These are phyloP conservation scores for Rhagophthalmus giganteus DNA, from an alignment of 2,888 invertebrate species.

Conservation along the genomic window DNA sequence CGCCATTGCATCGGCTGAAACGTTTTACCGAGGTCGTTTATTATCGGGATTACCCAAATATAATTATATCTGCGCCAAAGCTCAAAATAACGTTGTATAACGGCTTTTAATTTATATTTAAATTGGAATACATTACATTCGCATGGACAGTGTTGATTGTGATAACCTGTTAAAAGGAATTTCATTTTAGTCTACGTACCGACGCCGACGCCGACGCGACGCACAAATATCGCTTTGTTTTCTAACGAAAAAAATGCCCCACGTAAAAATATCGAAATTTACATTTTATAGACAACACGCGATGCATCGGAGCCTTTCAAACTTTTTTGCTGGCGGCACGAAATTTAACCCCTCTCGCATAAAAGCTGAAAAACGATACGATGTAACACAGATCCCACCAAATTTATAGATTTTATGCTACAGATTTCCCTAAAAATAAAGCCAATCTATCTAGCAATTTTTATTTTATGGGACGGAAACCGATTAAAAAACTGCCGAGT, in stretches of 20 bases:
- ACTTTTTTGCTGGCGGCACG: constrained; percentile 43
- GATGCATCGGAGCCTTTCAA: constrained; percentile 40
- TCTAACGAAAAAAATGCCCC: constrained; percentile 7
- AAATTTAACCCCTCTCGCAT: constrained; percentile 44
- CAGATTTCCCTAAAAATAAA: constrained; percentile 39
- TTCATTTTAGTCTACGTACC: constrained; percentile 9
- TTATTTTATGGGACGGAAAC: constrained; percentile 40
- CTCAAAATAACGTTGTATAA: constrained; percentile 13
- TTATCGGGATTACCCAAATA: constrained; percentile 19
- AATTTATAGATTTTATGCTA: constrained; percentile 42
- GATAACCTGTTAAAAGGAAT: constrained; percentile 18
- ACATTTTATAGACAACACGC: constrained; percentile 28
- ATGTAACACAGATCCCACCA: constrained; percentile 37
- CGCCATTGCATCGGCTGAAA: constrained; percentile 11
- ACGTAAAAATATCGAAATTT: constrained; percentile 22
- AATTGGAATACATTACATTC: constrained; percentile 11
- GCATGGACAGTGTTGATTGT: constrained; percentile 13
- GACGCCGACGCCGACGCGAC: too few relatives aligned
- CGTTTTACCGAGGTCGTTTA: constrained; percentile 18
- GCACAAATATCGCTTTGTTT: constrained; percentile 6
- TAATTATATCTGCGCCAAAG: constrained; percentile 16
- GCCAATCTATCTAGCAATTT: constrained; percentile 39
- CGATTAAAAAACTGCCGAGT: constrained; percentile 35
- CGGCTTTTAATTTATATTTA: constrained; percentile 23
- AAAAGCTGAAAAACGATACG: constrained; percentile 44